Conservation (phyloP, 2,113 vertebrate genomes). For the Phyllopteryx taeniolatus region DNA sequence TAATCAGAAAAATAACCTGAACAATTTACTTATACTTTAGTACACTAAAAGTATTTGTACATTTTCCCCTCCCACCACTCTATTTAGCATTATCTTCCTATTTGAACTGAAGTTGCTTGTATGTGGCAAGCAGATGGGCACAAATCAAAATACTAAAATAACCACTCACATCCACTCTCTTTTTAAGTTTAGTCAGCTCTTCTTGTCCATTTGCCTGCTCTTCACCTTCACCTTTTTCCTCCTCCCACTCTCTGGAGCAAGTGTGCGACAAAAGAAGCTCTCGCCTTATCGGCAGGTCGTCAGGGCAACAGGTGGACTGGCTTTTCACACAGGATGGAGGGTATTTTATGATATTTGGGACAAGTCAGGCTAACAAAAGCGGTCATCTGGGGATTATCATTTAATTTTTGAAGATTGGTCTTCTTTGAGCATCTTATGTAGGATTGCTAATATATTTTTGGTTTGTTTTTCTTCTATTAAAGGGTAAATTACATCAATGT, state of each 20-base stretch:
- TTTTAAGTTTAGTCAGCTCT: slow-evolving; percentile 10
- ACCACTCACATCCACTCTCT: neutral
- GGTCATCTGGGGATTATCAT: neutral
- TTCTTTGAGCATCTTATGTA: no score
- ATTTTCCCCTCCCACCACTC: no score
- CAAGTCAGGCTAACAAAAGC: neutral
- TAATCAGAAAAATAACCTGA: neutral
- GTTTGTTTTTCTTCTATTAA: no score
- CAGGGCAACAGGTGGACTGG: neutral
- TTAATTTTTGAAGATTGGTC: neutral
- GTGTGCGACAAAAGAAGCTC: neutral
- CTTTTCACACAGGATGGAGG: neutral
- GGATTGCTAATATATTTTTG: no score
- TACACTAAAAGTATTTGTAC: no score
- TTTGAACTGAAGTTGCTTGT: no score
- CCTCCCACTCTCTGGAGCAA: slow-evolving; percentile 19
- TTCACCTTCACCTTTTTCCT: slow-evolving; percentile 45
- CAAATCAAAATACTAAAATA: neutral
- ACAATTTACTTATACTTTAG: no score
- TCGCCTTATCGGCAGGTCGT: neutral
- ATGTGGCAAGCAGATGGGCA: neutral
- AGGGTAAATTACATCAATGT: no score
- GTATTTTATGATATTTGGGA: neutral
- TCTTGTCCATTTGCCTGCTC: slow-evolving; percentile 45
- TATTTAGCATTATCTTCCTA: no score